Percentiles rank a stretch among this genome's conserved stretches.
Evolutionary conservation across 1,140 invertebrate species (phyloP).

Genomic region (Dysdera silvatica): DNA sequence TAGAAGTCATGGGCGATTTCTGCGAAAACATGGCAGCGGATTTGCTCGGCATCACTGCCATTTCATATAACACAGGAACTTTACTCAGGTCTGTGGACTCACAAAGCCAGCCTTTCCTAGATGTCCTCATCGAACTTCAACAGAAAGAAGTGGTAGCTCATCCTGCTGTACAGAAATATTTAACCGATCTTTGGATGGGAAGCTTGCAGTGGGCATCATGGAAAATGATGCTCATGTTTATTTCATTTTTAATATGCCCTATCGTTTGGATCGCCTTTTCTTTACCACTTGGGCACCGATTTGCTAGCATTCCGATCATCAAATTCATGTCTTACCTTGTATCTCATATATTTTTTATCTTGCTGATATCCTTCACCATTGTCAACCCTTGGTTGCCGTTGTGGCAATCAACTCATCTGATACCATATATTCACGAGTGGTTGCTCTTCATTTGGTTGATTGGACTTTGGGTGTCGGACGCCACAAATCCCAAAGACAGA

Average conservation of each 20-base stretch:
- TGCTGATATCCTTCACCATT: constrained; percentile 80
- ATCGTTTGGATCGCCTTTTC: constrained; percentile 95
- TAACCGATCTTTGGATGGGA: constrained; percentile 92
- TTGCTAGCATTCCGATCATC: constrained; percentile 83
- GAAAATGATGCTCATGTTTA: constrained; percentile 85
- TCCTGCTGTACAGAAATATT: constrained; percentile 47
- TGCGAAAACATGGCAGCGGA: constrained; percentile 97
- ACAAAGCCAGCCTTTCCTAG: constrained; percentile 86
- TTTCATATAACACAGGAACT: constrained; percentile 82
- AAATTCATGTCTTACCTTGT: constrained; percentile 99
- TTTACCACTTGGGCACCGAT: constrained; percentile 86
- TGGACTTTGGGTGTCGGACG: constrained; percentile 86
- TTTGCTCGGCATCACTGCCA: constrained; percentile 82
- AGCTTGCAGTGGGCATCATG: constrained; percentile 90
- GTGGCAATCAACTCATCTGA: constrained; percentile 42
- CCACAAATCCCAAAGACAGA: constrained; percentile 93
- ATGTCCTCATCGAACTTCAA: constrained; percentile 86
- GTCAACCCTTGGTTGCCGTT: constrained; percentile 67
- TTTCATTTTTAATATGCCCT: constrained; percentile 84
- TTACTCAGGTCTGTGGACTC: constrained; percentile 85
- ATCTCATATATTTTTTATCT: constrained; percentile 94
- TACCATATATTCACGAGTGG: constrained; percentile 89
- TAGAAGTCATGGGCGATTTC: constrained; percentile 86
- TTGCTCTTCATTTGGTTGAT: constrained; percentile 89
- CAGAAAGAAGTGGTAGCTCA: constrained; percentile 80